These are phyloP conservation scores for Oryctolagus cuniculus DNA, from an alignment of 2,113 vertebrate genomes.

Conservation along the genomic window mOryCun1.1 NC_091435.1:90196001-90196500, in stretches of 20 bases:
- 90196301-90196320: not conserved
- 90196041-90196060: too few species aligned
- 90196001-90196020: too few species aligned
- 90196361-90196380: not conserved
- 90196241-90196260: not conserved
- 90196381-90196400: not conserved
- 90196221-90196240: not conserved
- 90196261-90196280: not conserved
- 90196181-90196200: not conserved
- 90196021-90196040: too few species aligned
- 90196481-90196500: not conserved
- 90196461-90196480: not conserved
- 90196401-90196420: conserved; percentile 24
- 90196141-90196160: too few species aligned
- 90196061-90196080: too few species aligned
- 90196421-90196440: not conserved
- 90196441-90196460: not conserved
- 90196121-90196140: too few species aligned
- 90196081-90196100: too few species aligned
- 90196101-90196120: too few species aligned
- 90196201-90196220: not conserved
- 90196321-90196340: not conserved
- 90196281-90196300: not conserved
- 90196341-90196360: not conserved
- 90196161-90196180: not conserved